These are phyloP conservation scores for Perodicticus potto DNA, from an alignment of 2,797 vertebrate species.

Conservation along the genomic window DNA sequence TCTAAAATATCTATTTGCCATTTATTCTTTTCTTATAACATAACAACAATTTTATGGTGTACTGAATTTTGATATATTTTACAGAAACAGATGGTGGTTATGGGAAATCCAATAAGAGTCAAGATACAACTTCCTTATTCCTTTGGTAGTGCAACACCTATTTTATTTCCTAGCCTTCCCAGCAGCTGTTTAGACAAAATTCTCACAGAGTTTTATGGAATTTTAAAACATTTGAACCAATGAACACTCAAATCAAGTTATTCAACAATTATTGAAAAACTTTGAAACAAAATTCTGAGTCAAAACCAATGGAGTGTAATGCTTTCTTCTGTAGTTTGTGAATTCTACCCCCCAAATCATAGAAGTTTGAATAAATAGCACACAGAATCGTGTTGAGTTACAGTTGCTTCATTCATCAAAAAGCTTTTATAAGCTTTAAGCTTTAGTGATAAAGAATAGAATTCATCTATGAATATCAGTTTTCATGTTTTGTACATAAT, in stretches of 20 bases:
- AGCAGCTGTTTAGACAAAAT: not conserved
- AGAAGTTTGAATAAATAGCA: not conserved
- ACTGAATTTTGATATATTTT: not conserved
- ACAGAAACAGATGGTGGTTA: not conserved
- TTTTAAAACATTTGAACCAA: not conserved
- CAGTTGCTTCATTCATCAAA: not conserved
- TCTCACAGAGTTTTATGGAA: not conserved
- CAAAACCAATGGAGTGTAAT: not conserved
- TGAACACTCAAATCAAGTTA: not conserved
- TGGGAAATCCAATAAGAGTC: not conserved
- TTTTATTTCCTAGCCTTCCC: not conserved
- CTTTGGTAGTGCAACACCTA: not conserved
- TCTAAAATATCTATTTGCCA: not conserved
- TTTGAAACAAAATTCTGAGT: not conserved
- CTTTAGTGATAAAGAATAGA: not conserved
- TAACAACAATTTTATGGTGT: not conserved
- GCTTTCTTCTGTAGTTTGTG: not conserved
- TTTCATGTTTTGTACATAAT: not conserved
- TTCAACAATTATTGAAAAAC: not conserved
- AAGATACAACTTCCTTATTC: not conserved
- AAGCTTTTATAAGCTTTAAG: not conserved
- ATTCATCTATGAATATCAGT: rapidly evolving
- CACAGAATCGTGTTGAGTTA: not conserved
- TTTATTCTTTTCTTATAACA: not conserved
- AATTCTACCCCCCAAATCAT: not conserved